Evolutionary conservation across 1,140 invertebrate genomes (phyloP), one percentile per base, ranked within the genome.

Genomic region (Drosophila carrolli): DNA sequence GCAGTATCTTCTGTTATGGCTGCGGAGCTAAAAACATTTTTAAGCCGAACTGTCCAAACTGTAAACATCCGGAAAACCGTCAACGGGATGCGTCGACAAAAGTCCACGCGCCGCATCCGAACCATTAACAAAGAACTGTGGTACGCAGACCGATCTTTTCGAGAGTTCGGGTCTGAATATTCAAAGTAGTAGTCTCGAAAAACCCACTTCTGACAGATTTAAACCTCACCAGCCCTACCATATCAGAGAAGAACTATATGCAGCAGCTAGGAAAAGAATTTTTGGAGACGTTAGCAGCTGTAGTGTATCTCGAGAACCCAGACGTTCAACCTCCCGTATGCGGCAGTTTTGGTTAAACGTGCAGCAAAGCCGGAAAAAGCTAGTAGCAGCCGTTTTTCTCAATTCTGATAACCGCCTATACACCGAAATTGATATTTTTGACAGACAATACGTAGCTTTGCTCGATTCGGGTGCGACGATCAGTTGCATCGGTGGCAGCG

Each of bases 401-500:
- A 11, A 44, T 9, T 19, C 9, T 3, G 43, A 44, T 19, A 44
- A 14, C n/a, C 43, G 16, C 11, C 10, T 46, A 19, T 19, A 46
- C 10, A 44, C 14, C 14, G 14, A 5, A 19, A 40, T 40, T n/a
- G 38, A 40, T 14, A 11, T 14, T 14, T 9, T 11, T 6, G 0
- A 9, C 5, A 3, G 35, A 8, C n/a, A 10, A 5, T 53, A 53
- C 10, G 9, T 53, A 13, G 50, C 14, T 5, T 11, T 16, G 14
- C 27, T 37, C 5, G 10, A 53, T 7, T 37, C 50, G 13, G 50
- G 10, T 7, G 32, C 32, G 10, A 19, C 29, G n/a, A 10, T 19
- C n/a, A 53, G 27, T 10, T 50, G n/a, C n/a, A 29, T 50, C 7
- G 47, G 47, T 9, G 23, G 51, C n/a, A n/a, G n/a, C n/a, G n/a